These are phyloP conservation scores for Sapajus apella DNA, from an alignment of 2,113 vertebrate species.

Conservation along the genomic window DNA sequence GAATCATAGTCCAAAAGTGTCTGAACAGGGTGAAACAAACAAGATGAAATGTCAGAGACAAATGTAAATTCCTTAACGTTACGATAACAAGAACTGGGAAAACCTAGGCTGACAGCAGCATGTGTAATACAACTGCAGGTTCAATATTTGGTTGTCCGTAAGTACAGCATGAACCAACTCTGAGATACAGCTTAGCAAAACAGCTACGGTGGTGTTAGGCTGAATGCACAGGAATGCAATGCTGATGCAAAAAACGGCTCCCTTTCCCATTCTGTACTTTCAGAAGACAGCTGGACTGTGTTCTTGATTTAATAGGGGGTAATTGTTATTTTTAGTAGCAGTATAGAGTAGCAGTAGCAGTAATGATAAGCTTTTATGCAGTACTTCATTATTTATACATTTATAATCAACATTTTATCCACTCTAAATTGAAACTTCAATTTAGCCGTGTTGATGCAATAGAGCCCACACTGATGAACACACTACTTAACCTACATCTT, in stretches of 20 bases:
- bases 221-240: not conserved
- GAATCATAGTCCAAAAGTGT: slow-evolving; percentile 56
- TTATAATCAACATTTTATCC: slow-evolving; percentile 28
- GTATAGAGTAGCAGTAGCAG: not conserved
- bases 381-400: not conserved
- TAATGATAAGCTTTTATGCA: not conserved
- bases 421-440: not conserved
- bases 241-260: not conserved
- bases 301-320: not conserved
- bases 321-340: not conserved
- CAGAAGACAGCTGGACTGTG: not conserved
- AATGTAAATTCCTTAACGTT: slow-evolving; percentile 1
- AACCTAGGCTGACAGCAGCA: not conserved
- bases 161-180: not conserved
- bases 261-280: not conserved
- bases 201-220: rapidly evolving
- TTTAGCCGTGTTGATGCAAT: not conserved
- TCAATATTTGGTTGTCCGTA: not conserved
- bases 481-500: not conserved
- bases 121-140: not conserved
- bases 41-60: slow-evolving; percentile 54
- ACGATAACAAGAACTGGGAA: slow-evolving; percentile 3
- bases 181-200: not conserved
- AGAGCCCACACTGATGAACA: not conserved
- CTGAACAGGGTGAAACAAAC: not conserved